phyloP scores from a whole-genome alignment of 2,888 invertebrate genomes.

The Dilophus febrilis region DNA sequence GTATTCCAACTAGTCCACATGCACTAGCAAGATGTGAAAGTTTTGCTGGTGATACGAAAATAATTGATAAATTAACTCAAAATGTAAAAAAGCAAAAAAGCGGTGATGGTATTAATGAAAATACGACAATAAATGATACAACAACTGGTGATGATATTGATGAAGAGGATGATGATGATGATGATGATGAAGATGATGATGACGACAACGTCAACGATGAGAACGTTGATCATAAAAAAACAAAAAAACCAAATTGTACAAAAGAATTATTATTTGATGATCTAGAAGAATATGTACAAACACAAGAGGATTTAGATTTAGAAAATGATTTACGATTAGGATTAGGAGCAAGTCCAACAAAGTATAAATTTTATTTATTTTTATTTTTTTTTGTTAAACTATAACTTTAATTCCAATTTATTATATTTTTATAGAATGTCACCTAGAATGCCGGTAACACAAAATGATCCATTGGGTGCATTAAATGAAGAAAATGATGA shows the following conservation, averaged over 20 bases:
- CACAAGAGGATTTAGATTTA: not conserved
- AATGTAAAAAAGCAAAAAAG: no score
- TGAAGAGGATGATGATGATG: slow-evolving; percentile 18
- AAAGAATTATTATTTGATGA: no score
- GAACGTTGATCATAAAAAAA: slow-evolving; percentile 9
- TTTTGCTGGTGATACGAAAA: slow-evolving; percentile 64
- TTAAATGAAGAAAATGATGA: slow-evolving; percentile 33
- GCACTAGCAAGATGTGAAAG: slow-evolving; percentile 50
- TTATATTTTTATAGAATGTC: slow-evolving; percentile 35
- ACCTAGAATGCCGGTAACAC: slow-evolving; percentile 69
- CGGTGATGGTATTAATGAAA: not conserved
- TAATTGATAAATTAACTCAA: slow-evolving; percentile 52
- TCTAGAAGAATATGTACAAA: no score
- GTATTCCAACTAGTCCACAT: slow-evolving; percentile 30
- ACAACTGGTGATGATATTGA: slow-evolving; percentile 1
- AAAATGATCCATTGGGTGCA: slow-evolving; percentile 84
- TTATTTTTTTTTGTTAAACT: slow-evolving; percentile 1
- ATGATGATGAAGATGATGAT: slow-evolving; percentile 16
- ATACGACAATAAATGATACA: not conserved
- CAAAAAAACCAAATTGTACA: slow-evolving; percentile 11
- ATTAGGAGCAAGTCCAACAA: slow-evolving; percentile 23
- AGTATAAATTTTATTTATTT: slow-evolving; percentile 16
- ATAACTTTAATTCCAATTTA: slow-evolving; percentile 1
- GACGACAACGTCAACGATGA: slow-evolving; percentile 13
- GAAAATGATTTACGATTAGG: not conserved